phyloP scores from a whole-genome alignment of 2,113 vertebrate species.

The Oncorhynchus tshawytscha region DNA sequence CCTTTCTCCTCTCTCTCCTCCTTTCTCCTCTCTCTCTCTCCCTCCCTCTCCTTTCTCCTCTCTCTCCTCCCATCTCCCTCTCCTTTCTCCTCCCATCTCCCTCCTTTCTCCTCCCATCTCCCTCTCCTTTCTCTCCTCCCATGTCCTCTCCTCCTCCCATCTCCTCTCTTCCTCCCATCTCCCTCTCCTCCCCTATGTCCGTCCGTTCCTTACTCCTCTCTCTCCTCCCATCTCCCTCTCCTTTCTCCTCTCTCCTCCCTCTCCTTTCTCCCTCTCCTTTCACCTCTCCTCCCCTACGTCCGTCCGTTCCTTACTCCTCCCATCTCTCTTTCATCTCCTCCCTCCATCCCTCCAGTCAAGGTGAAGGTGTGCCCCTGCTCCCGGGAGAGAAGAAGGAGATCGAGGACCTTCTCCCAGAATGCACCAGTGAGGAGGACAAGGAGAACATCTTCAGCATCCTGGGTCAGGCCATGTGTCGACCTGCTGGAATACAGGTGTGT shows the following conservation, averaged over 20 bases:
- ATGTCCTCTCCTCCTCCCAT: no score
- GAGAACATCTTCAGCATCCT: slow-evolving; percentile 93
- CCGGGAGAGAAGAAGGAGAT: slow-evolving; percentile 90
- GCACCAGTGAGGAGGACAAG: slow-evolving; percentile 86
- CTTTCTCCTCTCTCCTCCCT: background rate
- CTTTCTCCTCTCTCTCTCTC: no score
- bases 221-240: background rate
- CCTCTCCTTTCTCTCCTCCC: no score
- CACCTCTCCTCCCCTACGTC: no score
- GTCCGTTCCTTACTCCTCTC: background rate
- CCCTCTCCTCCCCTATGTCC: no score
- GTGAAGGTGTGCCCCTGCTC: slow-evolving; percentile 93
- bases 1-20: no score
- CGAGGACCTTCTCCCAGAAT: slow-evolving; percentile 87
- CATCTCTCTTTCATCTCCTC: background rate
- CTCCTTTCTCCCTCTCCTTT: no score
- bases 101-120: no score
- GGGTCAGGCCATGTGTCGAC: slow-evolving; percentile 94
- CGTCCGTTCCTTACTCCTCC: background rate
- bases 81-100: background rate
- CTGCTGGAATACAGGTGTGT: slow-evolving; percentile 91
- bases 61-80: no score
- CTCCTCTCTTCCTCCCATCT: no score
- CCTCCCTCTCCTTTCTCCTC: no score
- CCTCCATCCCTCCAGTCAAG: slow-evolving; percentile 78